Base-by-base conservation (phyloP, 2,113 vertebrate species). In the Rhynchopsitta pachyrhyncha region DNA sequence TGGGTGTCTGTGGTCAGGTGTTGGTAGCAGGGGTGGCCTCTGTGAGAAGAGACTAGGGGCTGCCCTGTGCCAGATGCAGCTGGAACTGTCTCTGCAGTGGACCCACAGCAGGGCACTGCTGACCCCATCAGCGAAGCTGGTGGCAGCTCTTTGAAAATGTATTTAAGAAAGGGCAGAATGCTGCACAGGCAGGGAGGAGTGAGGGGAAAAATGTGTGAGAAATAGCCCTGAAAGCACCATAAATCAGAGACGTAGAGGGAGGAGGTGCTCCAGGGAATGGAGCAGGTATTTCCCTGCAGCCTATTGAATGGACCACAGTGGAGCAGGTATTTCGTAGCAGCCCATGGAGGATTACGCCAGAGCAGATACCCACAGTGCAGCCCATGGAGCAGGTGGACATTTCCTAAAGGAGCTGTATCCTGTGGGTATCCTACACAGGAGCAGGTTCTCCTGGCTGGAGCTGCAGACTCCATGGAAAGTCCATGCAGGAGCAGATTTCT, bases 51-150 rank as follows among this genome's bases (percentile, higher is more conserved):
- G 33, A 59, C 22, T 23, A 16, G 33, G 13, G 59, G 50, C 77
- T 66, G 25, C 42, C 31, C 35, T 27, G 5, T 35, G 29, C 29
- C 59, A 35, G n/a, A 29, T 13, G 13, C 29, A 55, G 29, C 29
- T 2, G 2, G 29, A 73, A 35, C 18, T 4, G 3, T 12, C n/a
- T 46, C 41, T 12, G 28, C 41, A 41, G 11, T 0, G 2, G n/a
- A 11, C n/a, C 23, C 5, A 9, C 12, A 0, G 2, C 27, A 37
- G 53, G 46, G 31, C 74, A 44, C 9, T 37, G 33, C 20, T 60
- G 53, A 44, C 12, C 39, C 11, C 47, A 28, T 23, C 39, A 46
- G 12, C 0, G 0, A 47, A 80, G 67, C 76, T 80, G 41, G 41
- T 50, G 31, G 17, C 37, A 67, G 23, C 27, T 50, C 60, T 37